Base-by-base conservation (phyloP, 2,113 vertebrate genomes). In the Myotis brandtii region DNA sequence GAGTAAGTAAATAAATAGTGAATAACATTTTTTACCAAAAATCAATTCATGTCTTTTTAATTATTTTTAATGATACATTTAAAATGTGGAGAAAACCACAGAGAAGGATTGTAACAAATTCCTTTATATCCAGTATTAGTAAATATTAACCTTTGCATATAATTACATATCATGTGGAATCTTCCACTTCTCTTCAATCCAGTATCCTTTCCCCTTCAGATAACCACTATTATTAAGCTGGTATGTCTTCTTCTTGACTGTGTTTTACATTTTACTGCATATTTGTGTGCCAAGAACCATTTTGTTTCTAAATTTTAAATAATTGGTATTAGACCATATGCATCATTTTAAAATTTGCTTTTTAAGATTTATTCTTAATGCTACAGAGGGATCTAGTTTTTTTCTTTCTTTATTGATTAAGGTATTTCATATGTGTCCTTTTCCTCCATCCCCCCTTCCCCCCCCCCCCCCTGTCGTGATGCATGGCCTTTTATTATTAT, bases 1-100 rank as follows among this genome's bases (percentile, higher is more conserved):
- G 40, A 86, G 17, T 52, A 83, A 92, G 67, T 81, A 66, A 82
- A 86, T 43, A 67, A 27, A 75, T 46, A 83, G 18, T 85, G 72
- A 56, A 62, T 50, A 50, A 69, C 46, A 50, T 54, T 64, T 91
- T 83, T 80, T 46, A 66, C 5, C 52, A 18, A 84, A 86, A 72
- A 54, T 48, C 6, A 56, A 64, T 46, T 66, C 40, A 32, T 30
- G 17, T 27, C 43, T 86, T 93, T 94, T 81, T 13, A 56, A 48
- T 83, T 82, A 70, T 70, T 85, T 93, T 89, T 69, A 83, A 64
- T 82, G 37, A 83, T 9, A 67, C 10, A 86, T 75, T 81, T 96
- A 34, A 91, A 72, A 85, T 91, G 34, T 80, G 27, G 56, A 86
- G 13, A 64, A 91, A 95, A 76, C 11, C 56, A 72, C 20, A 67